These are phyloP conservation scores for Prolemur simus DNA, from an alignment of 2,113 vertebrate genomes.

Conservation along the genomic window DNA sequence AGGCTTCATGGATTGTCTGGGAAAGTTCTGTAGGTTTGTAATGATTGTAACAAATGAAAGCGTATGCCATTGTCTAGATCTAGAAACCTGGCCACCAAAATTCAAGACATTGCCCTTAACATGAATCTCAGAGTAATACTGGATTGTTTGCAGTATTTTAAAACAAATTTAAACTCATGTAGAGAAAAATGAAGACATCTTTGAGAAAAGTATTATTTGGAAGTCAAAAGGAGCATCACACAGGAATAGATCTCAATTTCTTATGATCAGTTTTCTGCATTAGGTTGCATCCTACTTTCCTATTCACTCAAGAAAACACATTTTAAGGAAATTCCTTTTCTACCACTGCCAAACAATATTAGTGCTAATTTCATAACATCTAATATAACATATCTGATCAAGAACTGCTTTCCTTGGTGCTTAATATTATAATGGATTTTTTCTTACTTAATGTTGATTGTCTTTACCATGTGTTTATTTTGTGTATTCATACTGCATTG, in stretches of 20 bases:
- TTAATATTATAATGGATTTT: neutral
- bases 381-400: neutral
- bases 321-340: neutral
- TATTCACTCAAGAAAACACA: neutral
- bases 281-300: neutral
- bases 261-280: neutral
- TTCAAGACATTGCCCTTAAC: neutral
- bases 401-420: neutral
- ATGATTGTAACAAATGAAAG: neutral
- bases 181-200: neutral
- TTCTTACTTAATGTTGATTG: neutral
- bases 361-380: neutral
- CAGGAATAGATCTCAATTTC: constrained; percentile 13
- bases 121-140: neutral
- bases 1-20: neutral
- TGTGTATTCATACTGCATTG: neutral
- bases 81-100: neutral
- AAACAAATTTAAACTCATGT: neutral
- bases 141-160: neutral
- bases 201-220: neutral
- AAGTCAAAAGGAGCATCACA: neutral
- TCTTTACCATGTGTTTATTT: neutral
- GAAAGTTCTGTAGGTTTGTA: neutral
- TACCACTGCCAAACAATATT: neutral
- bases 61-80: neutral